phyloP scores from a whole-genome alignment of 2,797 vertebrate species.

The Pipistrellus nathusii region DNA sequence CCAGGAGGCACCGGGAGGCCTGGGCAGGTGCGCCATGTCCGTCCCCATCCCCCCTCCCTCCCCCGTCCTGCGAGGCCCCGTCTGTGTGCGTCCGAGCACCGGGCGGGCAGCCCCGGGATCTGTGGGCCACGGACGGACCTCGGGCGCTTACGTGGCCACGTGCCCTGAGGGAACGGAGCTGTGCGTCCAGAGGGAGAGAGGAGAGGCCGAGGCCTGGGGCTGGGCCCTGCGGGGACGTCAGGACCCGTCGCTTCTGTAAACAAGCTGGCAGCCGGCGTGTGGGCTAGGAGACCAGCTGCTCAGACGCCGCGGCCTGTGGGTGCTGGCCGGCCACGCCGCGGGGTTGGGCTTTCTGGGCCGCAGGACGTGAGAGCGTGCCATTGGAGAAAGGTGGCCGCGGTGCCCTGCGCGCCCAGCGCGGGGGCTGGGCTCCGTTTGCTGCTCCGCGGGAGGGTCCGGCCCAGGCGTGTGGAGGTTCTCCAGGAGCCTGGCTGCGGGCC shows the following conservation, averaged over 20 bases:
- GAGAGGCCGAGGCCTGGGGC: rapidly evolving
- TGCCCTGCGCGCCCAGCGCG: neutral
- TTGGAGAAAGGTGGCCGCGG: too few species aligned
- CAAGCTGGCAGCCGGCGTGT: rapidly evolving
- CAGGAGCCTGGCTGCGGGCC: neutral
- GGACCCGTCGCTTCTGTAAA: too few species aligned
- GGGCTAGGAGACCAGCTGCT: neutral
- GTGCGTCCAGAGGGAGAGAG: rapidly evolving
- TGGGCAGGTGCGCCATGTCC: rapidly evolving
- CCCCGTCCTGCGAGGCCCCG: rapidly evolving
- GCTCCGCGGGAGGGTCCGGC: neutral
- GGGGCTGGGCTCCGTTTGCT: neutral
- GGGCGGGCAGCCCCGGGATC: neutral
- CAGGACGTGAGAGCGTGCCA: rapidly evolving
- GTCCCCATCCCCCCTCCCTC: too few species aligned
- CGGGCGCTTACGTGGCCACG: rapidly evolving
- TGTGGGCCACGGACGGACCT: rapidly evolving
- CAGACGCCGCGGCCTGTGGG: rapidly evolving
- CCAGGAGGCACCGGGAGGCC: neutral
- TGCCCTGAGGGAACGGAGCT: too few species aligned
- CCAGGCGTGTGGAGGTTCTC: too few species aligned
- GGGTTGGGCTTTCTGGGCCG: neutral
- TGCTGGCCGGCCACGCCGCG: neutral
- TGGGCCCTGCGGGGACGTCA: rapidly evolving
- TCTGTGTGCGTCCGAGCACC: rapidly evolving